These are phyloP conservation scores for Lanius ludovicianus DNA, from an alignment of 2,113 vertebrate genomes.

Conservation along the genomic window DNA sequence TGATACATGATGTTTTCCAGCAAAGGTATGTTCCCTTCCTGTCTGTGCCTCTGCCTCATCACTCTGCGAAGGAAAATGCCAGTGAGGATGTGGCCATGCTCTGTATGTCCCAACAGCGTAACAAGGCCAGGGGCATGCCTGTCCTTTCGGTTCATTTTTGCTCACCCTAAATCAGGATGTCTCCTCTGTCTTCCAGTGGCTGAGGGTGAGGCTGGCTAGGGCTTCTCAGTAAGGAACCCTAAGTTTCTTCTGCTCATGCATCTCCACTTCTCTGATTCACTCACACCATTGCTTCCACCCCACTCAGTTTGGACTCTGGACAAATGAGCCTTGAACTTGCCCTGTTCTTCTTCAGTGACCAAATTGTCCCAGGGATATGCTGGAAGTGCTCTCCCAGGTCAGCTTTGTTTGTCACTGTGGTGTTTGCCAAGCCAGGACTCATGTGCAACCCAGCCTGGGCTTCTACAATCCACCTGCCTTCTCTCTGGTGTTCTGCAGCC, in stretches of 20 bases:
- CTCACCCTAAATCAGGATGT: background rate
- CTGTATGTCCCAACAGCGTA: background rate
- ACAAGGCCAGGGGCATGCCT: rapidly evolving
- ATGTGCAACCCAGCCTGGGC: background rate
- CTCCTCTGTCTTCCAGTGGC: background rate
- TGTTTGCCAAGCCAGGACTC: background rate
- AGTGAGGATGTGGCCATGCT: background rate
- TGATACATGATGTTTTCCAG: background rate
- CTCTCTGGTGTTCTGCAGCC: background rate
- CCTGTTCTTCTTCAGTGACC: background rate
- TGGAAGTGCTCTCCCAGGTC: background rate
- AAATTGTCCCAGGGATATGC: background rate
- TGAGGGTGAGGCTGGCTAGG: background rate
- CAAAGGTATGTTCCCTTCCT: background rate
- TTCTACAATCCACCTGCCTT: background rate
- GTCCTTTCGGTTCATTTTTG: background rate
- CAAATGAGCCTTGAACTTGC: background rate
- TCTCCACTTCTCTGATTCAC: background rate
- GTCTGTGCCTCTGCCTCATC: background rate
- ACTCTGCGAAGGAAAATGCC: background rate
- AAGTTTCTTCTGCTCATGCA: background rate
- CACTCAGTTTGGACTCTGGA: background rate
- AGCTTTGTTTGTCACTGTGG: background rate
- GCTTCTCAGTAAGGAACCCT: background rate
- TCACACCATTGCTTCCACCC: rapidly evolving